Base-by-base conservation (phyloP, 2,888 invertebrate genomes). In the Macrosoma leucophasiata region DNA sequence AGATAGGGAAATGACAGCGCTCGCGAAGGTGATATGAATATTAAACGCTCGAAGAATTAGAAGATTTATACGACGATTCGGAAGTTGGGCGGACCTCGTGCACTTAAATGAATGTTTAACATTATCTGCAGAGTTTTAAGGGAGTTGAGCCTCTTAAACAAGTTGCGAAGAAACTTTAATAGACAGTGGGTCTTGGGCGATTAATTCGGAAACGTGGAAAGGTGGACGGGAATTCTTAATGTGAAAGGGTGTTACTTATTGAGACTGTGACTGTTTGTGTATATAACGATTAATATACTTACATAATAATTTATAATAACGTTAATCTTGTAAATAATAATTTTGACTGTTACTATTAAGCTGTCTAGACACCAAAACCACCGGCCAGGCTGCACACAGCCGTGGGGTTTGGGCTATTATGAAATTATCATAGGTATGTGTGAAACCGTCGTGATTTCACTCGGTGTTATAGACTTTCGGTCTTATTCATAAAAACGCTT, bases 41-140 rank as follows among this genome's bases (percentile, higher is more conserved):
- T 82, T 85, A 85, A 85, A 76, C 74, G 70, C 62, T 70, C 60
- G 62, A 75, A 70, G 82, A 79, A 82, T 81, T 78, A 75, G 62
- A 64, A 77, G 81, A 84, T 82, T 84, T 82, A 84, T 76, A 66
- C 72, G 69, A 63, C 76, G 60, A 78, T 76, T 76, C 59, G 58
- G 59, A 82, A 81, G 66, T 78, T 76, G 55, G 66, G 57, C 55
- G 61, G 55, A 55, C 58, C 51, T 52, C 53, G 61, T 63, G 71
- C 71, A 77, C 77, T 75, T 75, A 78, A 84, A 84, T 82, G 79
- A 82, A 82, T 82, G 82, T 84, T 82, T 84, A 76, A 84, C 81
- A 81, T 81, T 82, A 82, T 82, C 82, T 76, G 59, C 53, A 42
- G 67, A 78, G 72, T 79, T 79, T 78, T 73, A 67, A 73, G 74